Evolutionary conservation across 2,113 vertebrate species (phyloP).

Genomic region (Aptenodytes forsteri): DNA sequence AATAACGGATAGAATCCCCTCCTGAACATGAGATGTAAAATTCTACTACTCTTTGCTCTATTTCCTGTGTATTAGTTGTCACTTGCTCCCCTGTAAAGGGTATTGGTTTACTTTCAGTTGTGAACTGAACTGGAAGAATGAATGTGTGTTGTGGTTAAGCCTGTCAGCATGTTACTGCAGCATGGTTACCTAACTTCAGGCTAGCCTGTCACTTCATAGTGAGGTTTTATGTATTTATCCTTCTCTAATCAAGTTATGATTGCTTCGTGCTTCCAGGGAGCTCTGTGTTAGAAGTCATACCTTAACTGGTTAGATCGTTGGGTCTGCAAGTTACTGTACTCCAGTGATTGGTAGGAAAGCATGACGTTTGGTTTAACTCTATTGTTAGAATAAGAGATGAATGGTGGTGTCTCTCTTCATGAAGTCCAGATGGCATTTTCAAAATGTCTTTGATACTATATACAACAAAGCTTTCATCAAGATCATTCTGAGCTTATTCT

Average conservation of each 20-base stretch:
- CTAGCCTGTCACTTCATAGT: not conserved
- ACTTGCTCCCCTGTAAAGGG: not conserved
- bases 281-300: not conserved
- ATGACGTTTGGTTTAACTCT: not conserved
- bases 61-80: not conserved
- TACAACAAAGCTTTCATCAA: not conserved
- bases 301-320: slow-evolving; percentile 15
- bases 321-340: not conserved
- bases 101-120: slow-evolving; percentile 19
- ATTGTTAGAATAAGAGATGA: not conserved
- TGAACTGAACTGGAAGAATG: not conserved
- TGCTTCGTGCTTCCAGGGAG: not conserved
- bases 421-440: not conserved
- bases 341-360: not conserved
- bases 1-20: not conserved
- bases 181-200: not conserved
- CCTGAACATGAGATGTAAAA: not conserved
- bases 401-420: not conserved
- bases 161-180: not conserved
- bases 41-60: rapidly evolving
- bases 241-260: not conserved
- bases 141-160: not conserved
- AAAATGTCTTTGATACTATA: not conserved
- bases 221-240: not conserved
- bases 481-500: not conserved